Evolutionary conservation across 1,140 invertebrate genomes (phyloP).

Genomic region (Penaeus indicus): DNA sequence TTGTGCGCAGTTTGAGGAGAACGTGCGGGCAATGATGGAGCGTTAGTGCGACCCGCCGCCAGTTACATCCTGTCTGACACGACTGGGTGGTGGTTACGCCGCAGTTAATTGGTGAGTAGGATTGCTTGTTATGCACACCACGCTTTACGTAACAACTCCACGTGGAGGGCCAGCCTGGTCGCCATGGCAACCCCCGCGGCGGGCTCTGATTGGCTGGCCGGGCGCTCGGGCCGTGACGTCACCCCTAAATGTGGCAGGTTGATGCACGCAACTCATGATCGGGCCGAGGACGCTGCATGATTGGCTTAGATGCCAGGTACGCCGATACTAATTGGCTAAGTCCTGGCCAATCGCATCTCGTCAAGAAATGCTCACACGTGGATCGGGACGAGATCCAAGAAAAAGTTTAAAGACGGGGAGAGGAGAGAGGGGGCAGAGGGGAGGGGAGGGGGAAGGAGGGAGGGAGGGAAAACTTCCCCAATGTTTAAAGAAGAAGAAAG

Average conservation of each 20-base stretch:
- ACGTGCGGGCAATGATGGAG: slow-evolving; percentile 34
- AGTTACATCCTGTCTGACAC: slow-evolving; percentile 26
- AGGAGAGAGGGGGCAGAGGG: too few species aligned
- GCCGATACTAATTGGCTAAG: background rate
- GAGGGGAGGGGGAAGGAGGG: too few species aligned
- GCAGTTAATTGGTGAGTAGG: slow-evolving; percentile 32
- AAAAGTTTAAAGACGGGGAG: too few species aligned
- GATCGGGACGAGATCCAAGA: too few species aligned
- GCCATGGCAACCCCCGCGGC: too few species aligned
- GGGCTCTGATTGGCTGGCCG: background rate
- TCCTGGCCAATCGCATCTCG: too few species aligned
- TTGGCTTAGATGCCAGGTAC: slow-evolving; percentile 14
- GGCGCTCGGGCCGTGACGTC: background rate
- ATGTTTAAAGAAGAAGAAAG: too few species aligned
- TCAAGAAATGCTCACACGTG: too few species aligned
- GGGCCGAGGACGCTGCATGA: background rate
- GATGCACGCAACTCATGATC: slow-evolving; percentile 23
- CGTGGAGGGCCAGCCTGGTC: background rate
- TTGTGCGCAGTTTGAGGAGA: background rate
- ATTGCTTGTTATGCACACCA: slow-evolving; percentile 44
- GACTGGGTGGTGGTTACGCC: slow-evolving; percentile 26
- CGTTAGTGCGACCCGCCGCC: slow-evolving; percentile 22
- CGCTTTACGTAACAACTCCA: slow-evolving; percentile 36
- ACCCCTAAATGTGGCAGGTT: background rate
- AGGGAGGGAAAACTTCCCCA: too few species aligned